Percentiles rank a stretch among this genome's conserved stretches.
These are phyloP conservation scores for Ciconia nigra DNA, from an alignment of 2,797 vertebrate genomes.

Conservation along the genomic window DNA sequence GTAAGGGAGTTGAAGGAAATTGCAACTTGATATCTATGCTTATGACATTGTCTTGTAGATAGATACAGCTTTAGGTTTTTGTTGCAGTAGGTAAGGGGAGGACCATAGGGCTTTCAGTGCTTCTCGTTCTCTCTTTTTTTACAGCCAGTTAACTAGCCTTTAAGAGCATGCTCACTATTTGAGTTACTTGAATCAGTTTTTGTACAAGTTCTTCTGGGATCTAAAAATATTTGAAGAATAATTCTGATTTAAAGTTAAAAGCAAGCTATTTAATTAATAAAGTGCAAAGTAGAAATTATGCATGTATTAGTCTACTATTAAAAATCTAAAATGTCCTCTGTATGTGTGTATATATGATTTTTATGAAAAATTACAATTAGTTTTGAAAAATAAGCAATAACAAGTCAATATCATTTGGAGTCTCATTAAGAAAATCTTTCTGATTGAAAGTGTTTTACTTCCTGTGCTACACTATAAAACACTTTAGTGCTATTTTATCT, in stretches of 20 bases:
- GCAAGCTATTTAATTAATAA: neutral
- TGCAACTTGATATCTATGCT: neutral
- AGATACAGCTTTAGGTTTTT: neutral
- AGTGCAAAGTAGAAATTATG: neutral
- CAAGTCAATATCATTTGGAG: neutral
- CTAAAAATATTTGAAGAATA: neutral
- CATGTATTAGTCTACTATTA: neutral
- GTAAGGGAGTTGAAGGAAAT: neutral
- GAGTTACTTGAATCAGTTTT: neutral
- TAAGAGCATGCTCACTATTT: neutral
- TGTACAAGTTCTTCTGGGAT: neutral
- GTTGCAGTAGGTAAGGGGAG: neutral
- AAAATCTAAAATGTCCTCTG: neutral
- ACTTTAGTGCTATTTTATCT: neutral
- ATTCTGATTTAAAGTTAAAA: neutral
- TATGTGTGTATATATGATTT: neutral
- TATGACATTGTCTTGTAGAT: neutral
- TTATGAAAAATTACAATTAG: neutral
- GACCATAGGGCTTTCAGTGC: neutral
- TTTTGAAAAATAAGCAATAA: neutral
- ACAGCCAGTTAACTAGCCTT: neutral
- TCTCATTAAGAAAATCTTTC: neutral
- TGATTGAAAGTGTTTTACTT: neutral
- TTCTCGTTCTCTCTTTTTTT: neutral
- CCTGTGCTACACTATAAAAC: neutral